These are phyloP conservation scores for Eurois occulta DNA, from an alignment of 2,888 invertebrate species.

Conservation along the genomic window DNA sequence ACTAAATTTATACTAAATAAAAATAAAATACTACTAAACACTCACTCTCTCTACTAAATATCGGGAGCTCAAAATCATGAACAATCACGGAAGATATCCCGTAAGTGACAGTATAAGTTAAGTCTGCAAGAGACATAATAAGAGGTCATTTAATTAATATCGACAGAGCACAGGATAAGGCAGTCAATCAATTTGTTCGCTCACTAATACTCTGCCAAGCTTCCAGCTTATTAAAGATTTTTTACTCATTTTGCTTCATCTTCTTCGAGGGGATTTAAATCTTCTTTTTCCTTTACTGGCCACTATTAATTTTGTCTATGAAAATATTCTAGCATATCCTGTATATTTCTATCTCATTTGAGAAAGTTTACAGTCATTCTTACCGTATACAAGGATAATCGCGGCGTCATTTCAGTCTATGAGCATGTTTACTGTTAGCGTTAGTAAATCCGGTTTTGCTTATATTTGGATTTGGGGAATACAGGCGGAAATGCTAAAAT, in stretches of 20 bases:
- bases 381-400: constrained; percentile 55
- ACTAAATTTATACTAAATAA: too few relatives aligned
- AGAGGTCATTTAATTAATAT: constrained; percentile 18
- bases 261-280: constrained; percentile 9
- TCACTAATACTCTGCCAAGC: constrained; percentile 15
- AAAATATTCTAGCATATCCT: constrained; percentile 29
- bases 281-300: constrained; percentile 2
- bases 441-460: constrained; percentile 50
- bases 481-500: constrained; percentile 21
- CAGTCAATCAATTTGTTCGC: constrained; percentile 32
- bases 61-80: too few relatives aligned
- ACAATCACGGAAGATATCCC: too few relatives aligned
- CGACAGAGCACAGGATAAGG: constrained; percentile 3
- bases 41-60: too few relatives aligned
- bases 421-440: constrained; percentile 54
- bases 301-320: constrained; percentile 14
- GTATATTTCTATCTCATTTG: constrained; percentile 27
- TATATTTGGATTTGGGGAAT: constrained; percentile 49
- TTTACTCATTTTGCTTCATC: constrained; percentile 13
- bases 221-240: constrained; percentile 13
- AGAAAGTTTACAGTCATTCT: constrained; percentile 39
- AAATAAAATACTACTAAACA: too few relatives aligned
- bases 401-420: constrained; percentile 51
- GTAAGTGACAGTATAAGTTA: too few relatives aligned
- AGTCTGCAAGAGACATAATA: constrained; percentile 14